Percentiles rank a stretch among this genome's conserved stretches.
Conservation (phyloP, 1,140 invertebrate species). For the Cydia splendana region DNA sequence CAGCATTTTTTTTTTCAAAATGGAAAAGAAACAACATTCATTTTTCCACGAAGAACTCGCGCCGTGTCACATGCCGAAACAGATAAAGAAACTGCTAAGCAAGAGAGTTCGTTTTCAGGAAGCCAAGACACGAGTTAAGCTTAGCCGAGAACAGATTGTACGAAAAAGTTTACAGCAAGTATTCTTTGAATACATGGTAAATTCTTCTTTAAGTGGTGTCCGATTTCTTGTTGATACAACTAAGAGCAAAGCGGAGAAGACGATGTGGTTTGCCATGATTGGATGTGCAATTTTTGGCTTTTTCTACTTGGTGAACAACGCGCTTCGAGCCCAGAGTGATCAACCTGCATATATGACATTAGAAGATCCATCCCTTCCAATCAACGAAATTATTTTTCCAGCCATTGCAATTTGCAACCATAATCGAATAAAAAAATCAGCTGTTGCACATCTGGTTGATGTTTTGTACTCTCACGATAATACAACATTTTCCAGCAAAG, state of each 20-base stretch:
- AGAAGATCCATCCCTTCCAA: not conserved
- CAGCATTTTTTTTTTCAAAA: not conserved
- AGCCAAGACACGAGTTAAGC: not conserved
- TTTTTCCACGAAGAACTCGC: constrained; percentile 12
- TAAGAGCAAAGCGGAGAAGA: not conserved
- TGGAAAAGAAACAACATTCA: not conserved
- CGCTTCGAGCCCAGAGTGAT: not conserved
- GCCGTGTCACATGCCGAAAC: constrained; percentile 2
- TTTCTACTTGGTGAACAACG: constrained; percentile 16
- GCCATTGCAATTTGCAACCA: constrained; percentile 9
- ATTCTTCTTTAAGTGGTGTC: constrained; percentile 15
- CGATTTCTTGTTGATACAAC: not conserved
- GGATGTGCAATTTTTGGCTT: constrained; percentile 19
- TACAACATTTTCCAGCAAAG: constrained; percentile 7
- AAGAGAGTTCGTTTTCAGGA: not conserved
- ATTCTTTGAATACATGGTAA: constrained; percentile 3
- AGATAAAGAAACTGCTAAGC: not conserved
- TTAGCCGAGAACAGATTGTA: not conserved
- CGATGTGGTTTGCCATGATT: constrained; percentile 2
- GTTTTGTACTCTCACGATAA: constrained; percentile 7
- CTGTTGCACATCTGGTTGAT: not conserved
- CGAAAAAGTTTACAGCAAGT: constrained; percentile 12
- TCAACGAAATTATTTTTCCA: not conserved
- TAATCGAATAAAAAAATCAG: constrained; percentile 17
- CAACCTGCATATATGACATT: constrained; percentile 19